Percentiles rank a stretch among this genome's conserved stretches.
Conservation (phyloP, 2,888 invertebrate genomes). For the Chloroclystis v-ata region DNA sequence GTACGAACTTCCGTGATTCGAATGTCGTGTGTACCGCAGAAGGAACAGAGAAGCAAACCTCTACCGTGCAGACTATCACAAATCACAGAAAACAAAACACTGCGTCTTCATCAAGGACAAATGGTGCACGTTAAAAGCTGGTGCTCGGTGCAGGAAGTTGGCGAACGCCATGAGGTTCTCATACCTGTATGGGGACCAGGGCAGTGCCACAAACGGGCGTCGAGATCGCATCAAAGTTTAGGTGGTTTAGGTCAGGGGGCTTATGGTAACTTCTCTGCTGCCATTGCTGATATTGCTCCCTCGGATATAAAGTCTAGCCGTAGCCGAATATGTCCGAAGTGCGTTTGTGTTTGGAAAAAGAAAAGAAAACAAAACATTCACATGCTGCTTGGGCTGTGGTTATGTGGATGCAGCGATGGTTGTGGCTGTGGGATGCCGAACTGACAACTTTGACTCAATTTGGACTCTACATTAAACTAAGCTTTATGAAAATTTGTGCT, state of each 20-base stretch:
- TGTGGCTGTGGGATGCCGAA: conserved; percentile 45
- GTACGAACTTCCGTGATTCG: too few relatives aligned
- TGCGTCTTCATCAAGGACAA: conserved; percentile 41
- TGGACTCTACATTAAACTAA: not conserved
- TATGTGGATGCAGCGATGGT: conserved; percentile 65
- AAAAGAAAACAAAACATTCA: conserved; percentile 79
- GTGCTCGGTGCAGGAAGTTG: conserved; percentile 63
- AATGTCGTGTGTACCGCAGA: not conserved
- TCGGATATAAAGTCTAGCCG: conserved; percentile 76
- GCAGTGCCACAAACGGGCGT: conserved; percentile 73
- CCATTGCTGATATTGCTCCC: conserved; percentile 83
- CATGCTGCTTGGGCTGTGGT: conserved; percentile 75
- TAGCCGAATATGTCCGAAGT: conserved; percentile 74
- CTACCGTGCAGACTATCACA: conserved; percentile 56
- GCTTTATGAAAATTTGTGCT: too few relatives aligned
- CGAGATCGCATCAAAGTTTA: conserved; percentile 73
- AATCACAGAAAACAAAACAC: conserved; percentile 47
- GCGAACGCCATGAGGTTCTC: conserved; percentile 62
- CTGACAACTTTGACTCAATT: conserved; percentile 57
- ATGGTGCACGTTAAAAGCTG: conserved; percentile 69
- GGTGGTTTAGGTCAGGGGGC: conserved; percentile 76
- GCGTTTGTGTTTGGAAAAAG: conserved; percentile 77
- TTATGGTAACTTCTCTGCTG: conserved; percentile 80
- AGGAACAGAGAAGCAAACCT: conserved; percentile 14
- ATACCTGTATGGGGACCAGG: conserved; percentile 77